phyloP scores from a whole-genome alignment of 2,888 invertebrate species.

The Mythimna vitellina region DNA sequence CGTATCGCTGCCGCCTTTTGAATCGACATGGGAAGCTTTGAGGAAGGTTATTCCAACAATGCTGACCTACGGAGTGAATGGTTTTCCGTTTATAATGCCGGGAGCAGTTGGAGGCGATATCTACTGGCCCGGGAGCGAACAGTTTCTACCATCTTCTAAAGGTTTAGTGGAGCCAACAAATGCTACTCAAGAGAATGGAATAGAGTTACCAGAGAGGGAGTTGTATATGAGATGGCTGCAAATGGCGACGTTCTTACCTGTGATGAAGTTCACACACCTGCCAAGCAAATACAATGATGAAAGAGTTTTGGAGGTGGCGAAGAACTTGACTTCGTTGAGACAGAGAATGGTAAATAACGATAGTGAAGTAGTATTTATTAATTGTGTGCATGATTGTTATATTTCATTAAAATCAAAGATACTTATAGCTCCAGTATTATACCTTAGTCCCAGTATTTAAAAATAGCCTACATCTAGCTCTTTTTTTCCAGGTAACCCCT shows the following conservation, averaged over 20 bases:
- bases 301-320: conserved; percentile 94
- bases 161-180: conserved; percentile 80
- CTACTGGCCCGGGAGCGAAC: conserved; percentile 91
- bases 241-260: conserved; percentile 96
- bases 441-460: background rate
- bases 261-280: conserved; percentile 97
- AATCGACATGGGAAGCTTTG: conserved; percentile 97
- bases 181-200: conserved; percentile 83
- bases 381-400: too few species aligned
- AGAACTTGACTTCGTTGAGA: conserved; percentile 93
- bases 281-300: conserved; percentile 97
- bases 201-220: conserved; percentile 93
- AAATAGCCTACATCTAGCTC: background rate
- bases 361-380: background rate
- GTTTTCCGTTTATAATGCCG: conserved; percentile 98
- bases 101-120: conserved; percentile 98
- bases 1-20: conserved; percentile 95
- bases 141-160: conserved; percentile 89
- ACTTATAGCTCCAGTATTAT: background rate
- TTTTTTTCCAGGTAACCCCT: conserved; percentile 92
- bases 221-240: conserved; percentile 97
- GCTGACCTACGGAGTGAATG: conserved; percentile 96
- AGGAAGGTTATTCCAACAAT: conserved; percentile 96
- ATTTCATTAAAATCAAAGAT: background rate
- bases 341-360: conserved; percentile 91